Conservation (phyloP, 2,888 invertebrate genomes). For the Temnothorax rugatulus region DNA sequence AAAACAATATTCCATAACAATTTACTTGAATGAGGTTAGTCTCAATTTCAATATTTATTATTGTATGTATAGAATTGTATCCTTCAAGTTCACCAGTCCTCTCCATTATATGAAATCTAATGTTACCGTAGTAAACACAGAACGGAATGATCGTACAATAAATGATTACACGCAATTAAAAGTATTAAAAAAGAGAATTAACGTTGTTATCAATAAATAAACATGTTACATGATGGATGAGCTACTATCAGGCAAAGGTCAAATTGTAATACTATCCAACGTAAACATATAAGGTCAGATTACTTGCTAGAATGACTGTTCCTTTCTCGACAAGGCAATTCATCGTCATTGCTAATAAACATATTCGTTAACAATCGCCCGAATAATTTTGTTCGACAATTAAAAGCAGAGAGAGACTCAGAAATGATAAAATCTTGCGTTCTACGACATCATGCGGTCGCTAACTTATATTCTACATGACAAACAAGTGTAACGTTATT, state of each 20-base stretch:
- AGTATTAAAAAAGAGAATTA: not conserved
- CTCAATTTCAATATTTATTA: constrained; percentile 14
- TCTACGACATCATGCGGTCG: not conserved
- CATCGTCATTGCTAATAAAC: not conserved
- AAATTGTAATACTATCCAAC: not conserved
- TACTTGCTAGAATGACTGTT: not conserved
- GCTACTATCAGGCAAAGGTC: not conserved
- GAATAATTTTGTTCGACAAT: not conserved
- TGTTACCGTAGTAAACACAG: not conserved
- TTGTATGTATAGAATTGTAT: not conserved
- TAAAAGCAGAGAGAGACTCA: not conserved
- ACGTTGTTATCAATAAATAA: not conserved
- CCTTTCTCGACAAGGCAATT: not conserved
- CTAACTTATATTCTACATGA: not conserved
- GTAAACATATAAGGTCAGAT: not conserved
- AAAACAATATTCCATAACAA: not conserved
- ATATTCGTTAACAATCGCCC: not conserved
- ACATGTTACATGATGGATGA: not conserved
- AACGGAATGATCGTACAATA: not conserved
- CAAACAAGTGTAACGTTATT: not conserved
- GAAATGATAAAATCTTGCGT: not conserved
- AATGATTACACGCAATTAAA: not conserved
- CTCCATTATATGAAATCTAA: not conserved
- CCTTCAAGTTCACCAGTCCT: not conserved
- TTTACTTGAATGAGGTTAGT: not conserved